These are phyloP conservation scores for Brachionus sp. DNA, from an alignment of 1,140 invertebrate species.

Conservation along the genomic window DNA sequence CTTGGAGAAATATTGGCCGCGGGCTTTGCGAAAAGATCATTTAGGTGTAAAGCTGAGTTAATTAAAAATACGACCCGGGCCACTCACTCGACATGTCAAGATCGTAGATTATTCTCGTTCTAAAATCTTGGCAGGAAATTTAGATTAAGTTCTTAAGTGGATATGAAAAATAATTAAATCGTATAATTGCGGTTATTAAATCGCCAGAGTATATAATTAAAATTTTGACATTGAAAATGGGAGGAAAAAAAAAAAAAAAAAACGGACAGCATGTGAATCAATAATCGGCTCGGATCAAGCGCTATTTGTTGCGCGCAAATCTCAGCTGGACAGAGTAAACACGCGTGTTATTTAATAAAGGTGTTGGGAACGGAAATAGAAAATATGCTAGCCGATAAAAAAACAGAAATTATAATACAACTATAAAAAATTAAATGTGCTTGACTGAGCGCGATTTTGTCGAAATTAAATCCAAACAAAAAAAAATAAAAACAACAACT, in stretches of 20 bases:
- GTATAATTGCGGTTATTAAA: conserved; percentile 15
- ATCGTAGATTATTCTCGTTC: not conserved
- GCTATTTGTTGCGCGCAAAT: not conserved
- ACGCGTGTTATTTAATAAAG: conserved; percentile 32
- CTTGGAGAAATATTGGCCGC: not conserved
- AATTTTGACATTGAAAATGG: not conserved
- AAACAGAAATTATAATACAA: not conserved
- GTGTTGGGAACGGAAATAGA: conserved; percentile 10
- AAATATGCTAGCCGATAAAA: not conserved
- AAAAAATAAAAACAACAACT: not conserved
- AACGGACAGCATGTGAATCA: not conserved
- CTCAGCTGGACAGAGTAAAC: not conserved
- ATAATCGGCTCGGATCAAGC: not conserved
- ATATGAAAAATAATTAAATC: conserved; percentile 20
- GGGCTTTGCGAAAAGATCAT: not conserved
- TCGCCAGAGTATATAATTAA: not conserved
- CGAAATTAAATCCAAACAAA: not conserved
- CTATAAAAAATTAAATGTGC: not conserved
- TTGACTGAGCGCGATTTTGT: not conserved
- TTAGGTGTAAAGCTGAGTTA: conserved; percentile 12
- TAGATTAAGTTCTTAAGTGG: not conserved
- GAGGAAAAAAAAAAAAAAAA: not conserved
- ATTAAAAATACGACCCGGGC: not conserved
- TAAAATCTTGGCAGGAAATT: not conserved
- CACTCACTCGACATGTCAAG: not conserved